These are phyloP conservation scores for Diuraphis noxia DNA, from an alignment of 1,140 invertebrate genomes.

Conservation along the genomic window DNA sequence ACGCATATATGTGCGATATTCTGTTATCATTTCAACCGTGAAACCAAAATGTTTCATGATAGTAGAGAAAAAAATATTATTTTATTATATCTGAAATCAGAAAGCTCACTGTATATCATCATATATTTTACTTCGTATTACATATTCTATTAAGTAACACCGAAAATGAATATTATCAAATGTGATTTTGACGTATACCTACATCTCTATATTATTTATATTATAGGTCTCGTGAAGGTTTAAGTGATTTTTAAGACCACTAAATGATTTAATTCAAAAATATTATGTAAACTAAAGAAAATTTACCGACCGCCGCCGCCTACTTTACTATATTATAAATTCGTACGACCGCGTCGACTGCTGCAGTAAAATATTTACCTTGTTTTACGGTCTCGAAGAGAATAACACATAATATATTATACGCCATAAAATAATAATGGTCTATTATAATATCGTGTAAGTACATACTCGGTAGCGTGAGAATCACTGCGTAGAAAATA, in stretches of 20 bases:
- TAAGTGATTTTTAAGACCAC: background rate
- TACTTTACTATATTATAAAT: background rate
- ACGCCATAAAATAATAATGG: background rate
- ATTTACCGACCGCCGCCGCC: background rate
- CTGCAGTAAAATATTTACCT: background rate
- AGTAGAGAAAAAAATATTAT: background rate
- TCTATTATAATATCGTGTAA: background rate
- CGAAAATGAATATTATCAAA: background rate
- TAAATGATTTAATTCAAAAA: conserved; percentile 13
- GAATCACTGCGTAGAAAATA: background rate
- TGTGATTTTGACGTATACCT: background rate
- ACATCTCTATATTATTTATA: background rate
- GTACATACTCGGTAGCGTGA: background rate
- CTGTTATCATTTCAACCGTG: background rate
- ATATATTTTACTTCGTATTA: background rate
- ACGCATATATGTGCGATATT: background rate
- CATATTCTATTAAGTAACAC: background rate
- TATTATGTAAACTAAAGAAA: background rate
- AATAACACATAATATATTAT: background rate
- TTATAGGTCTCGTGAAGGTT: background rate
- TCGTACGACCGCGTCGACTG: background rate
- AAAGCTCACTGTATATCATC: background rate
- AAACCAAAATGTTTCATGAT: background rate
- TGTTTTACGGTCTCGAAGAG: background rate
- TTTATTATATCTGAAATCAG: background rate